Base-by-base conservation (phyloP, 2,113 vertebrate genomes). In the Hydrochoerus hydrochaeris region DNA sequence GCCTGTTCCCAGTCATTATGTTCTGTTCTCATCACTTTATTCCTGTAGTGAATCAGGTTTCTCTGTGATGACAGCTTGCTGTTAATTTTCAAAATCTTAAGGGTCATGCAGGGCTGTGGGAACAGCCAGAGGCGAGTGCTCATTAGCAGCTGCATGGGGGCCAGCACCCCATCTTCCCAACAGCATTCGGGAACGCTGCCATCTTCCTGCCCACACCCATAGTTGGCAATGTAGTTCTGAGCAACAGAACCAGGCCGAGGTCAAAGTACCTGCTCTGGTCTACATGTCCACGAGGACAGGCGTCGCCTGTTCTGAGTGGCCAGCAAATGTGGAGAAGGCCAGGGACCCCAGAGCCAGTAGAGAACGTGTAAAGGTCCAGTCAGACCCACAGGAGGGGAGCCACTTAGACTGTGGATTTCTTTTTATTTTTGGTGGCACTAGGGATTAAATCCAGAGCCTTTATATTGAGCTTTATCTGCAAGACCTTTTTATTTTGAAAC, bases 41-140 rank as follows among this genome's bases (percentile, higher is more conserved):
- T 85, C n/a, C 73, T 82, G 16, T 30, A 63, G 24, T 49, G 89
- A 97, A 86, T 93, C 96, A 93, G 35, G 60, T 92, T 93, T 95
- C 91, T 96, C 67, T 35, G 8, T 6, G 67, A 89, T 86, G 87
- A 85, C 89, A 83, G 35, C 58, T 73, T 95, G 67, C 82, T 91
- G 83, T 94, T 96, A 41, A 95, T 84, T 94, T 97, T 82, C 95
- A 91, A 77, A 80, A 57, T 84, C 92, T 88, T 83, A 57, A 92
- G 86, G 63, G 67, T 95, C 71, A 58, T 62, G 17, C 80, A 46
- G 4, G 44, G 1, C 28, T 86, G 71, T 57, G 49, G 49, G 65
- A 91, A 20, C 84, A 92, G 46, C 28, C 30, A 83, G 80, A 84
- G 86, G 28, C 52, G 41, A 58, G 11, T 49, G n/a, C 57, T 90